phyloP scores from a whole-genome alignment of 2,113 vertebrate genomes.

The Alaudala cheleensis region DNA sequence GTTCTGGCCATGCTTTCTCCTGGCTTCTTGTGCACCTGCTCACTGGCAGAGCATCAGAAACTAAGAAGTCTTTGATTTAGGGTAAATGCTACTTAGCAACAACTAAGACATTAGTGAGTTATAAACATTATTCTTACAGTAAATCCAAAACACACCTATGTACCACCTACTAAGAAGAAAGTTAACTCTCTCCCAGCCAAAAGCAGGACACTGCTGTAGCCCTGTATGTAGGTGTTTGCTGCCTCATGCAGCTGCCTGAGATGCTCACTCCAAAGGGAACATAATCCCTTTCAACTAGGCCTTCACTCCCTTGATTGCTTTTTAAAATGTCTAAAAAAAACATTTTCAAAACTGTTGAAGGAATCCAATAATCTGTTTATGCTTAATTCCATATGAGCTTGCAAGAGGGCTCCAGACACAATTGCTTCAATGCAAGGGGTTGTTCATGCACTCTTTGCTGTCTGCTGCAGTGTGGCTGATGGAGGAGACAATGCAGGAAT shows the following conservation, averaged over 20 bases:
- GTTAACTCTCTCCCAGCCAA: not conserved
- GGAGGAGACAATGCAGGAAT: not conserved
- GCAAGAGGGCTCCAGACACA: not conserved
- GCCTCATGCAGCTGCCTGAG: not conserved
- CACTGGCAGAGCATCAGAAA: not conserved
- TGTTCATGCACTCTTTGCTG: rapidly evolving
- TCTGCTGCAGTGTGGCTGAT: not conserved
- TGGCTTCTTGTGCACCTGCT: not conserved
- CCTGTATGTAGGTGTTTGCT: not conserved
- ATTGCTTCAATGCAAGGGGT: not conserved
- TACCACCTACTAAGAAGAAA: not conserved
- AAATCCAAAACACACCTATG: not conserved
- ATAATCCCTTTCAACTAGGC: not conserved
- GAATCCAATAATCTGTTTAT: not conserved
- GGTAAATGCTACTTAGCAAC: not conserved
- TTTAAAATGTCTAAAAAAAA: not conserved
- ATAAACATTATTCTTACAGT: not conserved
- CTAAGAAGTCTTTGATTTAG: not conserved
- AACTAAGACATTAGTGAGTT: not conserved
- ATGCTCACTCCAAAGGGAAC: not conserved
- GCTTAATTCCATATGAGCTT: not conserved
- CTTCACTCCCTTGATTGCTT: not conserved
- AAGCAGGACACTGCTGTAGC: not conserved
- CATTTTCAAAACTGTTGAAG: not conserved
- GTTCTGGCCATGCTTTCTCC: not conserved